Evolutionary conservation across 2,888 invertebrate genomes (phyloP).

Genomic region (Acanthococcus lagerstroemiae): DNA sequence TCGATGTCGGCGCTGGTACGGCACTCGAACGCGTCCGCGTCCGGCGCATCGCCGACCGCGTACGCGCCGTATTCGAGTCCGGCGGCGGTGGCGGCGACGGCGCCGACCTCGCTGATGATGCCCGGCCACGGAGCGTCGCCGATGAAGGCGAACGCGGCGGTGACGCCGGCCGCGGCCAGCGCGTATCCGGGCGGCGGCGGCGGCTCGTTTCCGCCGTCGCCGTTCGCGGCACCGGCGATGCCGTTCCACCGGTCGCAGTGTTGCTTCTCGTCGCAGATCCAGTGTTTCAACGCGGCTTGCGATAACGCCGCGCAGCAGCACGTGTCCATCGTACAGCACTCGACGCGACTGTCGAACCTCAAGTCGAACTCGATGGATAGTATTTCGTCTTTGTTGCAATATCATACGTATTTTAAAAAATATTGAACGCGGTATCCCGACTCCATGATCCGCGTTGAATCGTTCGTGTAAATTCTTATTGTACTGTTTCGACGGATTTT

Average conservation of each 20-base stretch:
- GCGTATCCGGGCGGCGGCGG: neutral
- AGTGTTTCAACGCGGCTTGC: slow-evolving; percentile 20
- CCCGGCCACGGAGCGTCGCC: neutral
- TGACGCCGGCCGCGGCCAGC: neutral
- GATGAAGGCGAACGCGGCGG: neutral
- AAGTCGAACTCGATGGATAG: slow-evolving; percentile 16
- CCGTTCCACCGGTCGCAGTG: slow-evolving; percentile 13
- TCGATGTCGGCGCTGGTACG: neutral
- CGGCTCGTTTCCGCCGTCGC: neutral
- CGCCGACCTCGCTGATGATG: neutral
- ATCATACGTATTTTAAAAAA: slow-evolving; percentile 22
- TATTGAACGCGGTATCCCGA: no score
- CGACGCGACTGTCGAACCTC: slow-evolving; percentile 11
- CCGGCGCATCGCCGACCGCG: neutral
- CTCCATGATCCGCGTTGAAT: no score
- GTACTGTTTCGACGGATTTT: no score
- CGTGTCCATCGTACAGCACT: slow-evolving; percentile 18
- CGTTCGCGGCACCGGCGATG: neutral
- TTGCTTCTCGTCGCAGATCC: slow-evolving; percentile 22
- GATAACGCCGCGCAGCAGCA: slow-evolving; percentile 13
- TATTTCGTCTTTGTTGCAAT: slow-evolving; percentile 11
- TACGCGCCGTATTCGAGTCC: neutral
- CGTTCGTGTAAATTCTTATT: no score
- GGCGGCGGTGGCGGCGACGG: no score
- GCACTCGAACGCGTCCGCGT: neutral